Conservation (phyloP, 2,113 vertebrate species). For the Tychaedon coryphoeus region DNA sequence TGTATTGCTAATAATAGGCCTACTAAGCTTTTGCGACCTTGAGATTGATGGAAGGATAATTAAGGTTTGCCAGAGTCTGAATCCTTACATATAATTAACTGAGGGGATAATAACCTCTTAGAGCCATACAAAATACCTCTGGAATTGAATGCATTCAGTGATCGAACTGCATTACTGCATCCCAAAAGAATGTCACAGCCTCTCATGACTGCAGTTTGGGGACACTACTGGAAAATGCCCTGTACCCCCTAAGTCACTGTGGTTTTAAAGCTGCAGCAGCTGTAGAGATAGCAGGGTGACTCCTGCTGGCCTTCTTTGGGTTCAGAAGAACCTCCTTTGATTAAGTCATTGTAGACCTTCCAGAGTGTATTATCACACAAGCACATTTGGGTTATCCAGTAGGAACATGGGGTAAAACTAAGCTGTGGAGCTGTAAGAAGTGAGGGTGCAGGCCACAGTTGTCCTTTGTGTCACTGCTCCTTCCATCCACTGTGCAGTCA, state of each 20-base stretch:
- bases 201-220: background rate
- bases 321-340: background rate
- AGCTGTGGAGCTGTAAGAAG: background rate
- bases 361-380: background rate
- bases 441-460: background rate
- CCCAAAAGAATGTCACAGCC: background rate
- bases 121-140: background rate
- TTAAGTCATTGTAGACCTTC: background rate
- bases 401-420: background rate
- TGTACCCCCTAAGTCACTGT: background rate
- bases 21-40: background rate
- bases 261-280: background rate
- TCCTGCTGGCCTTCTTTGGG: background rate
- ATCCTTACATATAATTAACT: constrained; percentile 39
- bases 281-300: background rate
- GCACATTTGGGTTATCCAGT: background rate
- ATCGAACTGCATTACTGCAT: constrained; percentile 22
- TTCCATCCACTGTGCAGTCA: background rate
- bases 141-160: background rate
- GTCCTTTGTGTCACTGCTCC: background rate
- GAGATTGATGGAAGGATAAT: constrained; percentile 18
- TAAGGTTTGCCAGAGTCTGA: background rate
- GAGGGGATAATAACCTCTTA: constrained; percentile 32
- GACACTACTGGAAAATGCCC: background rate
- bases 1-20: background rate